These are phyloP conservation scores for Mus caroli DNA, from an alignment of 2,797 vertebrate species.

Conservation along the genomic window DNA sequence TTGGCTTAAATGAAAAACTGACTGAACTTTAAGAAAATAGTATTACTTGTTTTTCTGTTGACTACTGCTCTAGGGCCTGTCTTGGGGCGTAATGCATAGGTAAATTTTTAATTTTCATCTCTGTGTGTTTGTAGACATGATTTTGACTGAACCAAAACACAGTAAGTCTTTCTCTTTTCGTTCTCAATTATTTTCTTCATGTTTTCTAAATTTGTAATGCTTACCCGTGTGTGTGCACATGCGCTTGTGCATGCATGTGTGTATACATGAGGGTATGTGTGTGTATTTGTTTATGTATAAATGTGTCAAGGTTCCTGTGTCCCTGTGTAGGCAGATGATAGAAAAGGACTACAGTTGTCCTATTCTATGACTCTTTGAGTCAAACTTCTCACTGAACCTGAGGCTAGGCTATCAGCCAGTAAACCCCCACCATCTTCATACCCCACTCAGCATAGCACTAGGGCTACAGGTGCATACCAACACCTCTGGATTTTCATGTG, in stretches of 20 bases:
- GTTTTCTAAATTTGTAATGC: background rate
- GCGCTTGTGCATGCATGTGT: accelerated
- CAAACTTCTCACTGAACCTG: background rate
- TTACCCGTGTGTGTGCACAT: background rate
- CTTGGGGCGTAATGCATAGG: background rate
- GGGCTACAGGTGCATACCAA: background rate
- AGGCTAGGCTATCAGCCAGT: background rate
- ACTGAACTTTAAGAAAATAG: background rate
- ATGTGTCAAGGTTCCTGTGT: background rate
- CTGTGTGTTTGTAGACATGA: background rate
- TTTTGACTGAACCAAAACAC: slow-evolving; percentile 20
- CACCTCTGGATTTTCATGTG: background rate
- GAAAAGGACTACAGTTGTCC: background rate
- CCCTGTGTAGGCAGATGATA: background rate
- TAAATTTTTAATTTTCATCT: background rate
- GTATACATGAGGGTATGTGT: background rate
- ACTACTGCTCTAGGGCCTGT: background rate
- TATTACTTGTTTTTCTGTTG: background rate
- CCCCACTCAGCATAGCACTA: background rate
- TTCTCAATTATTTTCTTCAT: slow-evolving; percentile 27
- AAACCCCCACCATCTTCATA: background rate
- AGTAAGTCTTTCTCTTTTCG: background rate
- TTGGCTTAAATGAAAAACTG: background rate
- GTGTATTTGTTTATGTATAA: background rate
- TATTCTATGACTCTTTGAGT: too few species aligned